A percentile compares a stretch with the other conserved stretches of the same genome.
Evolutionary conservation across 2,113 vertebrate genomes (phyloP).

Genomic region (Alces alces): DNA sequence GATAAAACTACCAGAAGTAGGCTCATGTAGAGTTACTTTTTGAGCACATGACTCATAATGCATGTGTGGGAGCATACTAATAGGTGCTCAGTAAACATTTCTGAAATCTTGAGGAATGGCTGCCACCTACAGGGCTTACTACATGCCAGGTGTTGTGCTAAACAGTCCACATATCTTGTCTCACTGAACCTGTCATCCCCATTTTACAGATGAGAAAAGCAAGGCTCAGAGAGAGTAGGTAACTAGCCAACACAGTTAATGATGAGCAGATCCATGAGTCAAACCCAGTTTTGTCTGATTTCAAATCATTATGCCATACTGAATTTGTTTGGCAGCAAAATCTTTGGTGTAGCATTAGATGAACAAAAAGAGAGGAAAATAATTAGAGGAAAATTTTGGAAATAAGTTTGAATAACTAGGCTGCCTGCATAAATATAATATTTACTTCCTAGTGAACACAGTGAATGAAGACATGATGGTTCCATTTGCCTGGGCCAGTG

Average conservation of each 20-base stretch:
- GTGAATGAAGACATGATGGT: background rate
- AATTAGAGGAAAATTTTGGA: background rate
- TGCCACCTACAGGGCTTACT: background rate
- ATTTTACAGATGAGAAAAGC: background rate
- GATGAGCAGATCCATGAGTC: background rate
- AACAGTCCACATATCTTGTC: background rate
- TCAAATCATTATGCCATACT: background rate
- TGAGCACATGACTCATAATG: background rate
- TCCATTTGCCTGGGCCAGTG: background rate
- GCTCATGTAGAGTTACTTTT: background rate
- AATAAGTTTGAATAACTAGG: background rate
- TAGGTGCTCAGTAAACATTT: background rate
- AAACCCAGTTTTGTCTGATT: background rate
- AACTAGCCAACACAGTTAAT: background rate
- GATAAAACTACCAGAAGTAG: background rate
- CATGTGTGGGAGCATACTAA: background rate
- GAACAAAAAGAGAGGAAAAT: background rate
- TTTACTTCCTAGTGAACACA: background rate
- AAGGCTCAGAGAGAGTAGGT: background rate
- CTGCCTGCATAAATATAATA: background rate
- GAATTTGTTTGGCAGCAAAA: background rate
- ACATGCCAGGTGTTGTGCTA: background rate
- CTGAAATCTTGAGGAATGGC: background rate
- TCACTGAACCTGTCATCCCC: background rate
- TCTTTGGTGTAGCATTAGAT: background rate